phyloP scores from a whole-genome alignment of 2,113 vertebrate species.

The Coregonus clupeaformis region DNA sequence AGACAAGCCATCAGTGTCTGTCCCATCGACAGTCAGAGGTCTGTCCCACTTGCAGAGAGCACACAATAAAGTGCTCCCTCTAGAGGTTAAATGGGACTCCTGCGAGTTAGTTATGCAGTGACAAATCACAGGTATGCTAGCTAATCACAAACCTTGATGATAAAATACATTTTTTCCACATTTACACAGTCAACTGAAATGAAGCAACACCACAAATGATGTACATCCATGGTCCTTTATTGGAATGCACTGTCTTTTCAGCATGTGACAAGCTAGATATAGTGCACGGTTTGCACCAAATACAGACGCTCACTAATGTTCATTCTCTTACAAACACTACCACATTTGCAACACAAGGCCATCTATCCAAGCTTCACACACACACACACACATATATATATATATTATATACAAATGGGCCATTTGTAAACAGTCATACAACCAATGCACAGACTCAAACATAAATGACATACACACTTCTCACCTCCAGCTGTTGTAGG shows the following conservation, averaged over 20 bases:
- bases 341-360: constrained; percentile 10
- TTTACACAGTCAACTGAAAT: not conserved
- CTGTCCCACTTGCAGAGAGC: too few relatives aligned
- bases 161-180: not conserved
- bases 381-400: not conserved
- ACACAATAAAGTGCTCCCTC: constrained; percentile 30
- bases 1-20: too few relatives aligned
- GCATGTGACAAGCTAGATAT: constrained; percentile 53
- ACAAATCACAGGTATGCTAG: not conserved
- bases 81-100: constrained; percentile 32
- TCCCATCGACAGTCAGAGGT: too few relatives aligned
- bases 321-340: constrained; percentile 13
- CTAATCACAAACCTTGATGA: not conserved
- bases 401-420: constrained; percentile 42
- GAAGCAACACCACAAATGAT: not conserved
- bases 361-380: constrained; percentile 23
- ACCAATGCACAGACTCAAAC: constrained; percentile 51
- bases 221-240: constrained; percentile 48
- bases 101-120: not conserved
- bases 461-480: constrained; percentile 32
- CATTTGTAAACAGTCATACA: constrained; percentile 39
- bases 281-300: constrained; percentile 54
- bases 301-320: constrained; percentile 30
- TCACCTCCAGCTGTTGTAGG: too few relatives aligned
- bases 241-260: constrained; percentile 52